Evolutionary conservation across 1,140 invertebrate species (phyloP), one percentile per base, ranked within the genome.

Genomic region (Drosophila varians): DNA sequence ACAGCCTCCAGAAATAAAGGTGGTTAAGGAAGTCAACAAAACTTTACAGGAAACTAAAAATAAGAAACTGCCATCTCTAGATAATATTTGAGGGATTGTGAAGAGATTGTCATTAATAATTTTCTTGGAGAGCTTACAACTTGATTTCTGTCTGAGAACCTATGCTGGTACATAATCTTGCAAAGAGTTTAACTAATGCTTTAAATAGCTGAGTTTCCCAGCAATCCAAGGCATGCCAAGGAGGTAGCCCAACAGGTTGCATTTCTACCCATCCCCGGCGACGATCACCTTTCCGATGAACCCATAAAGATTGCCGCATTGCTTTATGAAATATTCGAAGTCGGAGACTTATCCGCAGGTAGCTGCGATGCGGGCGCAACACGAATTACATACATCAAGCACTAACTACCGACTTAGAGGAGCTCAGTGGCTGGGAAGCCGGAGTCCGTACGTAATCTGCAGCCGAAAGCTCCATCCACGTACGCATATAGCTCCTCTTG

Each of bases 311-410:
- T 86, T 80, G 76, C 57, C 57, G 49, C 75, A 74, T 84, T 61
- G 80, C 82, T 87, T 65, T 86, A 86, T 86, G 80, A 86, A 86
- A 86, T 86, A 86, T 58, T 71, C 26, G 51, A 53, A 54, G 21
- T 46, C 18, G 21, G 31, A 42, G 66, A 40, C 58, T 66, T 61
- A 68, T 73, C 73, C 73, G 57, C 73, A 43, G 82, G 80, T 87
- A 86, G 80, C 80, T 80, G 36, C 36, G 43, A 86, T 86, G 80
- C 80, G 80, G 80, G 80, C 80, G 80, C 72, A 87, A 86, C 80
- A 86, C 80, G 80, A 86, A 86, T 86, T 86, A 86, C 80, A 86
- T 86, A 86, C 82, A 86, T 86, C 80, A 86, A 87, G 82, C 73
- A 87, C 76, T 87, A 86, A 86, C 80, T 86, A 86, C 80, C 80